Percentiles rank a stretch among this genome's conserved stretches.
Evolutionary conservation across 2,888 invertebrate species (phyloP).

Genomic region (Leucozona laternaria): DNA sequence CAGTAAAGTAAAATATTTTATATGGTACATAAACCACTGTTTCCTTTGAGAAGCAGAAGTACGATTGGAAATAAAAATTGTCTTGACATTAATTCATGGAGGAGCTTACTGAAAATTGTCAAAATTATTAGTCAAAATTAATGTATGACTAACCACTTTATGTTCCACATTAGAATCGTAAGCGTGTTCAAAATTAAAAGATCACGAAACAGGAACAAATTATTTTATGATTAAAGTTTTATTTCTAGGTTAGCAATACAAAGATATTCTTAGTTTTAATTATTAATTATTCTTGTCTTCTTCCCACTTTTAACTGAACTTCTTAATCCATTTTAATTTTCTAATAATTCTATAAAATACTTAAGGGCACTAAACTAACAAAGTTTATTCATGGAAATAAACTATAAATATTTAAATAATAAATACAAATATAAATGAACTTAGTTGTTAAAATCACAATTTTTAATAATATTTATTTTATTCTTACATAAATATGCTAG

Average conservation of each 20-base stretch:
- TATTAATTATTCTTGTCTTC: neutral
- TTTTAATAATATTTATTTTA: slow-evolving; percentile 41
- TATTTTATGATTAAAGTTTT: slow-evolving; percentile 3
- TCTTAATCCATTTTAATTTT: slow-evolving; percentile 20
- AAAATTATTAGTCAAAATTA: too few relatives aligned
- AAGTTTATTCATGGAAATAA: slow-evolving; percentile 43
- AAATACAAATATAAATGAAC: slow-evolving; percentile 40
- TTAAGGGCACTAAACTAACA: slow-evolving; percentile 60
- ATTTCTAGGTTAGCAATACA: slow-evolving; percentile 20
- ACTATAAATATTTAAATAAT: slow-evolving; percentile 42
- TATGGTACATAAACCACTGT: too few relatives aligned
- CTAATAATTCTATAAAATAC: slow-evolving; percentile 17
- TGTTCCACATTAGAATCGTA: too few relatives aligned
- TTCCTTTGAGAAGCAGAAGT: too few relatives aligned
- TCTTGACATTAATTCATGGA: too few relatives aligned
- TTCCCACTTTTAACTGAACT: neutral
- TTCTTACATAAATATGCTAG: slow-evolving; percentile 26
- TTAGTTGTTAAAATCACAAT: slow-evolving; percentile 71
- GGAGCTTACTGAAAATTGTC: too few relatives aligned
- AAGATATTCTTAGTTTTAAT: slow-evolving; percentile 9
- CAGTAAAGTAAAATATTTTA: too few relatives aligned
- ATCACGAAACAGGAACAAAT: neutral
- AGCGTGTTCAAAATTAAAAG: too few relatives aligned
- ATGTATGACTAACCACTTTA: too few relatives aligned
- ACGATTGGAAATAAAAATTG: too few relatives aligned